Base-by-base conservation (phyloP, 2,888 invertebrate species). In the Cenopis cana region DNA sequence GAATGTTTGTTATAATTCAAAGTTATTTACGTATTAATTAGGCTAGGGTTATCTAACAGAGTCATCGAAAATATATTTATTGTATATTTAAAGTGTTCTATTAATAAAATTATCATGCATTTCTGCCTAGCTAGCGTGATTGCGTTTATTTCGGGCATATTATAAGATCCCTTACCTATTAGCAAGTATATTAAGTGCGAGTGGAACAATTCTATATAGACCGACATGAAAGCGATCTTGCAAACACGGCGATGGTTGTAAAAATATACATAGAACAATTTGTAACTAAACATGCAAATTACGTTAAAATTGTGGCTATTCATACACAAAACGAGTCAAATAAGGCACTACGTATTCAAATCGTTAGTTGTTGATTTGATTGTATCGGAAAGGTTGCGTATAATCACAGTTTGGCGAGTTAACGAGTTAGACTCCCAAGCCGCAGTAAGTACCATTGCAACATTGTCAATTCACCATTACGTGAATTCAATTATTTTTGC, bases 311-410 rank as follows among this genome's bases (percentile, higher is more conserved):
- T 59, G 38, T 29, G 6, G 18, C 41, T 64, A 50, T 56, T 50
- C 56, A 56, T 52, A 18, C 41, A 57, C 50, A 65, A 24, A 52
- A 50, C 46, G n/a, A 57, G 20, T 54, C 52, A 59, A 70, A 66
- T 66, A 70, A 64, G 69, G 69, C 57, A 70, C 59, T 64, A 65
- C 65, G 64, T 55, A 70, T 70, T 60, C 65, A 70, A 54, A 66
- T 66, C 65, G 46, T 60, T 46, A 36, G 59, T 60, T 59, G 65
- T 60, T 46, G 65, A 66, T 65, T 70, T 59, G 65, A 70, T 70
- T 66, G 54, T 69, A 65, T 69, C 65, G 38, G 33, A 57, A 29
- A 65, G 52, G 46, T 24, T 52, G 64, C 52, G 52, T 65, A 62
- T 60, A 70, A 65, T 65, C 57, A 59, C n/a, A 59, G 65, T 46